A percentile compares a stretch with the other conserved stretches of the same genome.
Evolutionary conservation across 2,797 vertebrate genomes (phyloP).

Genomic region (Anguilla pacifica): DNA sequence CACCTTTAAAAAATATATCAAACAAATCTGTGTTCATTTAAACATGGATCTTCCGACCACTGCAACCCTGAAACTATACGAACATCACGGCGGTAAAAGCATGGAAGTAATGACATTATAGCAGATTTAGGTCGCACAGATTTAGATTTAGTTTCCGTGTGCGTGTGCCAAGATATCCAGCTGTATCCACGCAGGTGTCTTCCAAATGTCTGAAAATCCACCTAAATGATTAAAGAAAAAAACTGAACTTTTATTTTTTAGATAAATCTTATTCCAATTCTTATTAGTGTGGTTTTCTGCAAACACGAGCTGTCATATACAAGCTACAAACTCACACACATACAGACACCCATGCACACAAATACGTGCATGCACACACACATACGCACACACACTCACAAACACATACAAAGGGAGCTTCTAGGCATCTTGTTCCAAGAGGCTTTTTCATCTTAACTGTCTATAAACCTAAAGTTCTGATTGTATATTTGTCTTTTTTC

Average conservation of each 20-base stretch:
- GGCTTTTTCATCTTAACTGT: neutral
- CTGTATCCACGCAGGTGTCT: slow-evolving; percentile 5
- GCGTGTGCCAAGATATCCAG: neutral
- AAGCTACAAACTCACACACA: neutral
- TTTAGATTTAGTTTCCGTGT: neutral
- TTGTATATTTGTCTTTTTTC: no score
- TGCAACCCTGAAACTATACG: slow-evolving; percentile 5
- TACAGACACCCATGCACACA: no score
- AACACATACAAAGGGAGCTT: neutral
- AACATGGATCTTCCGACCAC: neutral
- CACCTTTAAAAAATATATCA: slow-evolving; percentile 30
- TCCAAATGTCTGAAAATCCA: neutral
- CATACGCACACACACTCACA: neutral
- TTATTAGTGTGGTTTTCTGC: neutral
- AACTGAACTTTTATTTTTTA: no score
- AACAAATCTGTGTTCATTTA: slow-evolving; percentile 35
- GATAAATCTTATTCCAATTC: neutral
- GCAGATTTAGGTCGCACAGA: neutral
- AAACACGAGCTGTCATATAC: neutral
- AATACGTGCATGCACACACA: no score
- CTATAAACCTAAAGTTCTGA: no score
- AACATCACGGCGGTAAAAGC: neutral
- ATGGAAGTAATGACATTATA: neutral
- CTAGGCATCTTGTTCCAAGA: neutral
- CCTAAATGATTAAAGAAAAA: neutral